Evolutionary conservation across 2,888 invertebrate genomes (phyloP).

Genomic region (Tridacna crocea): DNA sequence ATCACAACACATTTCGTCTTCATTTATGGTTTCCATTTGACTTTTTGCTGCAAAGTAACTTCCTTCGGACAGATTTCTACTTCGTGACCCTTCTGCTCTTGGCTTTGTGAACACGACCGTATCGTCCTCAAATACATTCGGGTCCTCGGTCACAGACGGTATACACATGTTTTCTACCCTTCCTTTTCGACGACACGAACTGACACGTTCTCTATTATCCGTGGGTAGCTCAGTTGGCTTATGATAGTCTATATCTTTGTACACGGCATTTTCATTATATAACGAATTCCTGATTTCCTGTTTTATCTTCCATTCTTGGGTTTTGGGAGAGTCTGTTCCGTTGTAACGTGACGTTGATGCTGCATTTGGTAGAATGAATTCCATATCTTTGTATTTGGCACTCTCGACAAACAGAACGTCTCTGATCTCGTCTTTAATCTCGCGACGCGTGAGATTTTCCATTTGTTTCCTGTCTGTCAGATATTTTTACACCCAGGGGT

Average conservation of each 20-base stretch:
- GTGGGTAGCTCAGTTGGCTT: neutral
- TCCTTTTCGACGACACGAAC: neutral
- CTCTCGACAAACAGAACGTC: neutral
- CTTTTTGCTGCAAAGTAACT: neutral
- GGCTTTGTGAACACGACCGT: no score
- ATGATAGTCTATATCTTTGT: neutral
- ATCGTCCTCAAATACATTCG: no score
- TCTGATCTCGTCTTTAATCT: neutral
- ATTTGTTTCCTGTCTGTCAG: no score
- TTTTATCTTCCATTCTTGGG: neutral
- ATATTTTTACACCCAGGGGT: no score
- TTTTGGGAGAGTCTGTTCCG: neutral
- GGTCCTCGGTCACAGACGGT: no score
- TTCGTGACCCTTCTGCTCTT: neutral
- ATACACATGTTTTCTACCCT: neutral
- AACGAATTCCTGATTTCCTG: neutral
- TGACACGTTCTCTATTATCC: neutral
- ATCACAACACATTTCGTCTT: conserved; percentile 12
- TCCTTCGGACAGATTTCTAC: conserved; percentile 3
- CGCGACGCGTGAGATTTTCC: neutral
- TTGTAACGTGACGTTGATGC: neutral
- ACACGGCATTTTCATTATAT: neutral
- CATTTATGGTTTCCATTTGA: neutral
- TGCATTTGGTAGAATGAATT: conserved; percentile 6
- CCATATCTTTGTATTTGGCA: neutral